phyloP scores from a whole-genome alignment of 2,888 invertebrate species.

The Clistopyga incitator region DNA sequence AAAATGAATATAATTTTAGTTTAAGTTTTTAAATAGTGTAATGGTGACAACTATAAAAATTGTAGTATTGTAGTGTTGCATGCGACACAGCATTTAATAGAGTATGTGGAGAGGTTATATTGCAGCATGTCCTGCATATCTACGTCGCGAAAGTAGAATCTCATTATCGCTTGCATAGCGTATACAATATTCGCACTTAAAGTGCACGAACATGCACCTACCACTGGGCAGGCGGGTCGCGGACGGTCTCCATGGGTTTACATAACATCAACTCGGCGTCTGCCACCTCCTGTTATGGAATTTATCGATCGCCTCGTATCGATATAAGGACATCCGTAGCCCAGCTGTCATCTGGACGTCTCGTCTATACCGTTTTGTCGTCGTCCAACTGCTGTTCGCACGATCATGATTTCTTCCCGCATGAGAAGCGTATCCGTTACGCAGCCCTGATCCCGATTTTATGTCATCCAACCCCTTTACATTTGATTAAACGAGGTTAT shows the following conservation, averaged over 20 bases:
- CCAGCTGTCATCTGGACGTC: slow-evolving; percentile 73
- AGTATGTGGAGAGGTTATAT: slow-evolving; percentile 17
- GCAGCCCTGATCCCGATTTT: slow-evolving; percentile 79
- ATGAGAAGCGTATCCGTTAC: slow-evolving; percentile 76
- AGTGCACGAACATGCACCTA: slow-evolving; percentile 21
- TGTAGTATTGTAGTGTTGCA: background rate
- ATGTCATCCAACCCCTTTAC: slow-evolving; percentile 71
- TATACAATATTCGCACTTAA: slow-evolving; percentile 9
- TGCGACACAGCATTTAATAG: background rate
- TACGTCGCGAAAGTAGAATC: slow-evolving; percentile 56
- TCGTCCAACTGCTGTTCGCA: slow-evolving; percentile 22
- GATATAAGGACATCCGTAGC: slow-evolving; percentile 77
- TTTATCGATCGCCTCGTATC: slow-evolving; percentile 77
- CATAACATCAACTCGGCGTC: slow-evolving; percentile 72
- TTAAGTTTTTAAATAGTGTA: background rate
- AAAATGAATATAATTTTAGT: no score
- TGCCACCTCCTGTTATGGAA: slow-evolving; percentile 77
- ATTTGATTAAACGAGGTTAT: slow-evolving; percentile 64
- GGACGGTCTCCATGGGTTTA: slow-evolving; percentile 74
- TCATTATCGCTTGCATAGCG: slow-evolving; percentile 49
- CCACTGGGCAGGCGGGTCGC: background rate
- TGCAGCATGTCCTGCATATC: slow-evolving; percentile 36
- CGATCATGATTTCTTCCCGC: slow-evolving; percentile 21
- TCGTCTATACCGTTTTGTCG: slow-evolving; percentile 17
- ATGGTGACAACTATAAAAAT: background rate